Base-by-base conservation (phyloP, 1,140 invertebrate species). In the Drosophila sp. region DNA sequence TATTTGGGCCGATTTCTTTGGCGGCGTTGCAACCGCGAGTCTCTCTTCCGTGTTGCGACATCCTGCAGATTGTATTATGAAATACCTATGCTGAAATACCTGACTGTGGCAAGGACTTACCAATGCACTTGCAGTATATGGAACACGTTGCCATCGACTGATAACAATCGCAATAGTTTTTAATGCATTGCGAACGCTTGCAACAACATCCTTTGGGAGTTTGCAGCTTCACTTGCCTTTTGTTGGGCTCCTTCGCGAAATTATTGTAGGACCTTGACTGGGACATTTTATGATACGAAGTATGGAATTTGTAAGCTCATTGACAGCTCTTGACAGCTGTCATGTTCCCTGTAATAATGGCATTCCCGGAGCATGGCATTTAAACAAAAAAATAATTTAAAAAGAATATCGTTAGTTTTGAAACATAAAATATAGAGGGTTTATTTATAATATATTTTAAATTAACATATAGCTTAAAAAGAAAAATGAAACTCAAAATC, bases 151-250 rank as follows among this genome's bases (percentile, higher is more conserved):
- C 43, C 84, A 89, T 83, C 4, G 83, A 89, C n/a, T 89, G 83
- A 56, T 89, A 89, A 66, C 83, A 89, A 38, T 89, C 83, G 66
- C 83, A 89, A 43, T 89, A 89, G 36, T 89, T 89, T 40, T 87
- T 89, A 2, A 89, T 89, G 66, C 83, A 89, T 14, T 83, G 80
- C 13, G 83, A 89, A 1, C 79, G 67, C 36, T 89, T 89, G 66
- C 83, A 89, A 11, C 69, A 72, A 36, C 83, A 89, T 6, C 83
- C 83, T 7, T 89, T 89, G 6, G 62, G 32, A 0, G 58, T 11
- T 4, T n/a, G 9, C n/a, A 21, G 38, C 21, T 69, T 74, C n/a
- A 7, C 9, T 58, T 66, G 45, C 0, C 54, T 63, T n/a, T 34
- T 67, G 4, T 21, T 8, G 6, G 18, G 36, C 21, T 63, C 59